Evolutionary conservation across 53 echinoderm and acorn worm species (phyloP).

Genomic region (Antedon mediterranea): DNA sequence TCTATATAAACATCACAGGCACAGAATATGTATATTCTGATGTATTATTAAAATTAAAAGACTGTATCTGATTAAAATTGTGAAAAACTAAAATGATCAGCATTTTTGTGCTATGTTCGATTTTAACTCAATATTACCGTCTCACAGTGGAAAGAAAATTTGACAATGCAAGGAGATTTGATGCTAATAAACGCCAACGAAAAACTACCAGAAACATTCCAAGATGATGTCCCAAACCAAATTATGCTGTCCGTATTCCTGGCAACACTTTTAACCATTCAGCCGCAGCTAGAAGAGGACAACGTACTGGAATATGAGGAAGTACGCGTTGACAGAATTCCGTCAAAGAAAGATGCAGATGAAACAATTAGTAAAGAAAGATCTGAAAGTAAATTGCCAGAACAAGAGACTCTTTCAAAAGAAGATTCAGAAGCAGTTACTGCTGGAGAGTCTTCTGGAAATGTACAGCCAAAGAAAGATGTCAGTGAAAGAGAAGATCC

Average conservation of each 20-base stretch:
- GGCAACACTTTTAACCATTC: background rate
- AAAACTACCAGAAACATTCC: background rate
- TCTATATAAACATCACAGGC: too few relatives aligned
- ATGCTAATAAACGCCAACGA: background rate
- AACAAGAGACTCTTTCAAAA: background rate
- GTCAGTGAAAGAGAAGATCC: too few relatives aligned
- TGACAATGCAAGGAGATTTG: constrained; percentile 6
- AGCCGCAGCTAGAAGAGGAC: background rate
- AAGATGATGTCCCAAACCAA: background rate
- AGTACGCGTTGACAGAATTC: too few relatives aligned
- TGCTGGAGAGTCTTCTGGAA: too few relatives aligned
- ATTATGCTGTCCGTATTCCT: background rate
- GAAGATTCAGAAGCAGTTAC: too few relatives aligned
- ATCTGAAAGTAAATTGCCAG: background rate
- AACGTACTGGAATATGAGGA: background rate
- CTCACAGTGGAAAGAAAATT: constrained; percentile 15
- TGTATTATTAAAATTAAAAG: too few relatives aligned
- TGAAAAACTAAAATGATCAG: too few relatives aligned
- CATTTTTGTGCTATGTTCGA: too few relatives aligned
- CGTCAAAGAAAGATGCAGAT: background rate
- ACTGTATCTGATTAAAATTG: too few relatives aligned
- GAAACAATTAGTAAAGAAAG: background rate
- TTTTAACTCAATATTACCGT: background rate
- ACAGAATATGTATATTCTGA: too few relatives aligned
- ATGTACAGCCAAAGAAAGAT: too few relatives aligned